Evolutionary conservation across 2,888 invertebrate genomes (phyloP).

Genomic region (Philonicus albiceps): DNA sequence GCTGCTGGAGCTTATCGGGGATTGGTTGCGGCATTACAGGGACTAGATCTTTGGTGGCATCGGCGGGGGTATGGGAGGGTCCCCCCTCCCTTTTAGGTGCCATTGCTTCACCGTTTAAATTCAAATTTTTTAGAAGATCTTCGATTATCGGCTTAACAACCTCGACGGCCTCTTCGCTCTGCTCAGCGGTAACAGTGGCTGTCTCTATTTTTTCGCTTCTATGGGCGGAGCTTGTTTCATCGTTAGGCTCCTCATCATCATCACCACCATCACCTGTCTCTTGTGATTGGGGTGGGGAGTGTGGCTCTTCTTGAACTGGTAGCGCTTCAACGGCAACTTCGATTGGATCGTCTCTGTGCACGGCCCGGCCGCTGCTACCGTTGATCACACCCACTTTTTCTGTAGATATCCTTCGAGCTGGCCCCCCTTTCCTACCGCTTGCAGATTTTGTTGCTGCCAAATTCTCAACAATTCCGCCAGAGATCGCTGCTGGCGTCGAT

Average conservation of each 20-base stretch:
- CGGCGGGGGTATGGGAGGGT: neutral
- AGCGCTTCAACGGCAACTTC: slow-evolving; percentile 28
- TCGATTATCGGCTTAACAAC: slow-evolving; percentile 41
- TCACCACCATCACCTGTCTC: neutral
- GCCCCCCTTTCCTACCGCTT: neutral
- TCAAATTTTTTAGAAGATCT: slow-evolving; percentile 33
- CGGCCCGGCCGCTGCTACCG: neutral
- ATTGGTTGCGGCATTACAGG: neutral
- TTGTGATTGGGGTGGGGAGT: neutral
- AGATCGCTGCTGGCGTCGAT: neutral
- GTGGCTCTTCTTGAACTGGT: neutral
- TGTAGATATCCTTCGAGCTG: neutral
- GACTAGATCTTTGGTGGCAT: neutral
- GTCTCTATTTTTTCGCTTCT: too few relatives aligned
- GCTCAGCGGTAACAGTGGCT: neutral
- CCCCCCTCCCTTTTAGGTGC: neutral
- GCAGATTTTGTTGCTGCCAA: neutral
- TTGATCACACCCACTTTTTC: neutral
- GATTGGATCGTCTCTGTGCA: neutral
- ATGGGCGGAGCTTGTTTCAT: neutral
- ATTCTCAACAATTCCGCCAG: slow-evolving; percentile 41
- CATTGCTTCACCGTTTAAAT: neutral
- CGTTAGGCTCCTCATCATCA: neutral
- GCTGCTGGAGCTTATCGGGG: slow-evolving; percentile 45
- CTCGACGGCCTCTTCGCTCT: slow-evolving; percentile 1